Conservation (phyloP, 2,113 vertebrate species). For the Progne subis region DNA sequence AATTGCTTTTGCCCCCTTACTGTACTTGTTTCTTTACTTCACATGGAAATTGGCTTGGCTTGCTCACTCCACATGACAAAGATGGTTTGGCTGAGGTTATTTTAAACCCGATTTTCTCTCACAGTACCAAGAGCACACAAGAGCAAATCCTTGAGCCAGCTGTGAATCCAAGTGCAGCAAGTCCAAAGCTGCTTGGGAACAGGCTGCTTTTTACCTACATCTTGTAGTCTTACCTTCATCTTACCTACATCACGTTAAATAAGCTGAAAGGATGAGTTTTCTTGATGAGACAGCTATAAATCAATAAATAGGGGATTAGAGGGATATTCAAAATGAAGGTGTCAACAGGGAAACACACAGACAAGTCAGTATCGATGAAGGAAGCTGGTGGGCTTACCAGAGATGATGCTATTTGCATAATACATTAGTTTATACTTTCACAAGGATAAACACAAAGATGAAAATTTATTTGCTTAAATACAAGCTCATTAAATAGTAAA, state of each 20-base stretch:
- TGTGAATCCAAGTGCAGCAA: rapidly evolving
- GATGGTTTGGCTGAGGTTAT: background rate
- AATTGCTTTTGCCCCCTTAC: background rate
- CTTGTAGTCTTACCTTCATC: background rate
- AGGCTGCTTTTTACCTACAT: background rate
- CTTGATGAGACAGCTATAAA: background rate
- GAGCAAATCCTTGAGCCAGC: background rate
- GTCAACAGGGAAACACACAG: background rate
- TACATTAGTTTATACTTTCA: background rate
- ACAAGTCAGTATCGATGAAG: background rate
- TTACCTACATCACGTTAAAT: background rate
- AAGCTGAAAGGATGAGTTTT: background rate
- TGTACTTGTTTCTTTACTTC: background rate
- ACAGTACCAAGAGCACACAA: rapidly evolving
- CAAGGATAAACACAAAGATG: background rate
- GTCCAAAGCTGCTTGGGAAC: background rate
- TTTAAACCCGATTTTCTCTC: background rate
- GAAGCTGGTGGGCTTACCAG: background rate
- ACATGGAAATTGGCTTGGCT: background rate
- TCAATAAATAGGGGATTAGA: conserved; percentile 12
- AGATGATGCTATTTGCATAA: background rate
- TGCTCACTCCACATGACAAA: background rate
- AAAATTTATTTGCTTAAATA: background rate
- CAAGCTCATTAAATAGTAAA: background rate
- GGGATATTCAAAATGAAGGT: background rate